These are phyloP conservation scores for Drosophila elegans DNA, from an alignment of 1,140 invertebrate species.

Conservation along the genomic window DNA sequence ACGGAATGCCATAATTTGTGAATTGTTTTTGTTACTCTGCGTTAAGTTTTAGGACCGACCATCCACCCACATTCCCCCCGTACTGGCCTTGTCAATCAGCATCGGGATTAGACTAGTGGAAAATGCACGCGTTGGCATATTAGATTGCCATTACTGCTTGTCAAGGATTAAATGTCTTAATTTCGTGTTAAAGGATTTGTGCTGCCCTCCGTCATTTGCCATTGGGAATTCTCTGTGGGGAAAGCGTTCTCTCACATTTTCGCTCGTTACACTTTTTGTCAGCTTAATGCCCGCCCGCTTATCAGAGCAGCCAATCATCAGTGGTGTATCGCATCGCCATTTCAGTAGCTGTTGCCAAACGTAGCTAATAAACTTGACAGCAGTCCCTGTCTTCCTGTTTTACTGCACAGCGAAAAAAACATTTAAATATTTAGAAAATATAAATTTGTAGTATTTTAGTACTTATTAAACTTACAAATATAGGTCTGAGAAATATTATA, in stretches of 20 bases:
- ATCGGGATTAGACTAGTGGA: slow-evolving; percentile 60
- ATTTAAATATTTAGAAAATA: too few relatives aligned
- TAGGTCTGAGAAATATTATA: too few relatives aligned
- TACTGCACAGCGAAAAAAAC: not conserved
- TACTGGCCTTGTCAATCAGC: slow-evolving; percentile 63
- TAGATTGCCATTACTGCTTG: slow-evolving; percentile 82
- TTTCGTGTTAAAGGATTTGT: slow-evolving; percentile 82
- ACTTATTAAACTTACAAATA: too few relatives aligned
- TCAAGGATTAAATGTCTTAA: slow-evolving; percentile 80
- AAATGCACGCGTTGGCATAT: slow-evolving; percentile 82
- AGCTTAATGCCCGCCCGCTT: slow-evolving; percentile 76
- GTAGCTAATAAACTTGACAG: slow-evolving; percentile 76
- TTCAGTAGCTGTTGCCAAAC: slow-evolving; percentile 44
- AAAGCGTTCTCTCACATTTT: slow-evolving; percentile 54
- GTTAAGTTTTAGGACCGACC: not conserved
- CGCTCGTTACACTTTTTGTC: slow-evolving; percentile 74
- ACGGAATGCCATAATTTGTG: slow-evolving; percentile 50
- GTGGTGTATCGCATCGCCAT: slow-evolving; percentile 64
- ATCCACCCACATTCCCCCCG: slow-evolving; percentile 23
- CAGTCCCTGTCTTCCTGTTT: slow-evolving; percentile 17
- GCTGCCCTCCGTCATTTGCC: slow-evolving; percentile 41
- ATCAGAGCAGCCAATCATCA: slow-evolving; percentile 80
- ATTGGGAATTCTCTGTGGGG: slow-evolving; percentile 6
- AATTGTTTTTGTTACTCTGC: slow-evolving; percentile 16
- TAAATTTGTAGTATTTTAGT: too few relatives aligned